Evolutionary conservation across 1,140 invertebrate species (phyloP).

Genomic region (Chlorops oryzae): DNA sequence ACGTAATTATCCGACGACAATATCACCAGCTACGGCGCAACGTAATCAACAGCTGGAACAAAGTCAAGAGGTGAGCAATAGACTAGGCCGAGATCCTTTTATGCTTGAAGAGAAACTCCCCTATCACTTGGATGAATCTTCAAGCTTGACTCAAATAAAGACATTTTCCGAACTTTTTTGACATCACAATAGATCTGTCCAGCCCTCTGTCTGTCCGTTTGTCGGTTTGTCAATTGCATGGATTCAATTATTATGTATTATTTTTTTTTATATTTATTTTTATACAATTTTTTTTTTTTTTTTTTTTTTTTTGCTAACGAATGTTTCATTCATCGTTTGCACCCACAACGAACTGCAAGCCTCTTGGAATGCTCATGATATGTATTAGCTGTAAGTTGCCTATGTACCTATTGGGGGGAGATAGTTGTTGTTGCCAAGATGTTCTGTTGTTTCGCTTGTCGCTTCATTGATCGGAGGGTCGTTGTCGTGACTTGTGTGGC

Average conservation of each 20-base stretch:
- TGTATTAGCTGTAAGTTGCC: no score
- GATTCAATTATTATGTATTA: not conserved
- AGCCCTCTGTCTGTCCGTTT: not conserved
- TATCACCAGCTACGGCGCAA: conserved; percentile 40
- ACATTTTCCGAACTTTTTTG: not conserved
- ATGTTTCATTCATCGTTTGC: conserved; percentile 6
- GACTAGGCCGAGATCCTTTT: conserved; percentile 1
- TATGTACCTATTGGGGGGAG: no score
- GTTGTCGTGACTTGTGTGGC: conserved; percentile 30
- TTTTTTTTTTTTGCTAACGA: not conserved
- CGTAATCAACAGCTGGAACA: conserved; percentile 38
- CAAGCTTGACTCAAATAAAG: not conserved
- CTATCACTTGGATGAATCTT: not conserved
- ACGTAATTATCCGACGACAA: conserved; percentile 36
- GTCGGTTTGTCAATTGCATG: not conserved
- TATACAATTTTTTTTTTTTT: not conserved
- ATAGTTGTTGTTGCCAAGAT: not conserved
- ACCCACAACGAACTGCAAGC: not conserved
- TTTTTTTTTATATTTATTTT: not conserved
- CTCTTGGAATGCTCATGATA: not conserved
- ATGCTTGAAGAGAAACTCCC: not conserved
- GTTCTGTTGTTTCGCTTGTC: conserved; percentile 1
- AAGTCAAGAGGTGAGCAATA: conserved; percentile 41
- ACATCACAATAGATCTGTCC: not conserved
- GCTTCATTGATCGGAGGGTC: conserved; percentile 20